Base-by-base conservation (phyloP, 1,140 invertebrate genomes). In the Drosophila obscura region DNA sequence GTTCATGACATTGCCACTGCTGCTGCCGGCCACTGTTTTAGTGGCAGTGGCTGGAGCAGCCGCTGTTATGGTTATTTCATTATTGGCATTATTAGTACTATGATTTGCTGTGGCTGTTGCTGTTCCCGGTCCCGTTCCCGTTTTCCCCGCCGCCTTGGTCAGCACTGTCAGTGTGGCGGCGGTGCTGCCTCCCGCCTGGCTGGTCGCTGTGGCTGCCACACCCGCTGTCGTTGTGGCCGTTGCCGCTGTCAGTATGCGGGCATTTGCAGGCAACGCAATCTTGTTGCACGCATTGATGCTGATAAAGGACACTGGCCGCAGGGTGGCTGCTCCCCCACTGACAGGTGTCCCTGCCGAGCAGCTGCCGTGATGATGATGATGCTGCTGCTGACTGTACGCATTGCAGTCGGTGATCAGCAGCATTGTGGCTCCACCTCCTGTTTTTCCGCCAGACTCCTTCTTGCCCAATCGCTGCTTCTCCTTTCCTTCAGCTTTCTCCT, bases 261-360 rank as follows among this genome's bases (percentile, higher is more conserved):
- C 88, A 63, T 91, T 91, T 39, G 83, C 80, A 31, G 90, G 83
- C 49, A 91, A 44, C 0, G 90, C 85, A 35, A 91, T 91, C 50
- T 91, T 91, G 48, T 91, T 91, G 48, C 88, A 84, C 13, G 88
- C 84, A 69, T 90, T 90, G 52, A 90, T 89, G 69, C 88, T 90
- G 8, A 90, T 90, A 31, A 90, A 89, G 15, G 88, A 90, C 35
- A 90, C 56, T 8, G 88, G 88, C 16, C 88, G 80, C 31, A 90
- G 55, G 19, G 77, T 77, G 6, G 63, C 53, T n/a, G 69, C 48
- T 52, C 58, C 68, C 6, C 53, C n/a, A n/a, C n/a, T 28, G 1
- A 62, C 56, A 4, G 79, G 35, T 16, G 77, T 72, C 44, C 46
- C 55, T 58, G 71, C 51, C 22, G 73, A 35, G 41, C 51, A 26